These are phyloP conservation scores for Zelleria hepariella DNA, from an alignment of 2,888 invertebrate species.

Conservation along the genomic window DNA sequence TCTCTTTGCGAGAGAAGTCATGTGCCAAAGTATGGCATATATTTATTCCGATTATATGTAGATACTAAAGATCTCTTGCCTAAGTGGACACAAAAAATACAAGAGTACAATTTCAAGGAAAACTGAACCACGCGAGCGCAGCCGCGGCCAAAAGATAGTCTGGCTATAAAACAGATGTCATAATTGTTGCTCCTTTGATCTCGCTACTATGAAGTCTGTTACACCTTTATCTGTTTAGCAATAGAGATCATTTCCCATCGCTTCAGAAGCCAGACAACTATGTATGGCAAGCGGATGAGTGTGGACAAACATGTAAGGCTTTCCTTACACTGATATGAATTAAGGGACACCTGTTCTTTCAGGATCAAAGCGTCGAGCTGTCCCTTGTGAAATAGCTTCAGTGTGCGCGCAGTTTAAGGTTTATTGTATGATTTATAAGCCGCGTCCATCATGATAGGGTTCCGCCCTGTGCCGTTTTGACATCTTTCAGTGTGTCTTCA, in stretches of 20 bases:
- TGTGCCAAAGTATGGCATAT: too few species aligned
- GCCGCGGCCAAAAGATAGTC: background rate
- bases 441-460: background rate
- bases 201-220: conserved; percentile 15
- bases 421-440: background rate
- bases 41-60: background rate
- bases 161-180: conserved; percentile 32
- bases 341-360: background rate
- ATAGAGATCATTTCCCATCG: background rate
- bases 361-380: background rate
- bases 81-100: background rate
- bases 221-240: background rate
- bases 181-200: conserved; percentile 30
- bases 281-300: background rate
- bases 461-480: background rate
- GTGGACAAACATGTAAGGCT: background rate
- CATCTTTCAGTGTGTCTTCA: background rate
- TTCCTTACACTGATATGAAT: background rate
- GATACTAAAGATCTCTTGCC: background rate
- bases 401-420: background rate
- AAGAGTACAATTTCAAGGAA: background rate
- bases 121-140: background rate
- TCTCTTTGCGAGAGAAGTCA: too few species aligned
- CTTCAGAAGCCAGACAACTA: background rate
- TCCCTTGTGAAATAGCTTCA: background rate